Percentiles rank a stretch among this genome's conserved stretches.
Conservation (phyloP, 2,113 vertebrate genomes). For the Myodes glareolus region DNA sequence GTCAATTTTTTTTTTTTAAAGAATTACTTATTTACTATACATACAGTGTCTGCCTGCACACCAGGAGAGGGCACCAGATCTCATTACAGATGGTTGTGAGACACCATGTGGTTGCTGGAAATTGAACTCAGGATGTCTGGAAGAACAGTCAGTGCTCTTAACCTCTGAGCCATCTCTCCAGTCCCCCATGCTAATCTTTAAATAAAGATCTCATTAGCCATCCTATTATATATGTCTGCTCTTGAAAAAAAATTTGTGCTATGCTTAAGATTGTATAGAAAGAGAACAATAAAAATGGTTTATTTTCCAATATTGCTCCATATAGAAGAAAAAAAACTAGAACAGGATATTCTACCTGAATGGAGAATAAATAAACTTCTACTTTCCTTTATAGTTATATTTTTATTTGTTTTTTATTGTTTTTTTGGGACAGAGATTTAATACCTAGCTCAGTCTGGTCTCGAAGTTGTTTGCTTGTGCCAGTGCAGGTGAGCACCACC, state of each 20-base stretch:
- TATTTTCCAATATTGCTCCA: slow-evolving; percentile 45
- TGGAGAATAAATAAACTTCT: slow-evolving; percentile 40
- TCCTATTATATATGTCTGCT: not conserved
- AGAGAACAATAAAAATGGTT: slow-evolving; percentile 29
- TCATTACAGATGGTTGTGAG: no score
- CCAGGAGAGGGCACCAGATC: no score
- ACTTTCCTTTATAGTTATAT: slow-evolving; percentile 18
- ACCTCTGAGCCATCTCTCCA: no score
- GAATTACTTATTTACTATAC: no score
- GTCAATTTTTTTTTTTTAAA: not conserved
- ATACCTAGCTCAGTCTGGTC: not conserved
- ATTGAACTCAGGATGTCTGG: no score
- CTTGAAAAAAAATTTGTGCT: slow-evolving; percentile 38
- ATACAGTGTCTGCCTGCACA: no score
- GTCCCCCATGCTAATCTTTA: slow-evolving; percentile 33
- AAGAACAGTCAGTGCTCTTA: no score
- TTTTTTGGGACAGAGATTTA: not conserved
- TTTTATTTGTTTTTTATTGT: not conserved
- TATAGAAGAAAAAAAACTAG: not conserved
- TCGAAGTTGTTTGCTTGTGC: not conserved
- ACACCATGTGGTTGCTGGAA: no score
- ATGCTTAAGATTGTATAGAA: slow-evolving; percentile 24
- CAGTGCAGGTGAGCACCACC: not conserved
- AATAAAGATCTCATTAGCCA: slow-evolving; percentile 15
- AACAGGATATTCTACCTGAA: slow-evolving; percentile 22